phyloP scores from a whole-genome alignment of 2,113 vertebrate genomes.

The Phyllostomus hastatus region DNA sequence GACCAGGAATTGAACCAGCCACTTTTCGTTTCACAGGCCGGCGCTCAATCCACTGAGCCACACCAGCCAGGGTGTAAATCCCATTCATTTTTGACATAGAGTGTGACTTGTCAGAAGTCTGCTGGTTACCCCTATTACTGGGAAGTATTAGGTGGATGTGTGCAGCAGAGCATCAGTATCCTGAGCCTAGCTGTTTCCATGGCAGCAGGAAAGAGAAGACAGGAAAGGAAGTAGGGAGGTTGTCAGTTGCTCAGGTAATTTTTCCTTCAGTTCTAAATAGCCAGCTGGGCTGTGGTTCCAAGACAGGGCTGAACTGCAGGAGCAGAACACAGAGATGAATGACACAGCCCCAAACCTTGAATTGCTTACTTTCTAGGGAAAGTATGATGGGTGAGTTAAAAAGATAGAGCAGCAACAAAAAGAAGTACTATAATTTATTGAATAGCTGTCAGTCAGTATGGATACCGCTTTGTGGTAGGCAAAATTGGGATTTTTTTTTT shows the following conservation, averaged over 20 bases:
- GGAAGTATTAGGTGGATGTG: not conserved
- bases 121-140: not conserved
- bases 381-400: not conserved
- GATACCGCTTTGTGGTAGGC: not conserved
- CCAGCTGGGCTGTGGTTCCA: not conserved
- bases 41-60: too few species aligned
- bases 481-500: not conserved
- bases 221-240: not conserved
- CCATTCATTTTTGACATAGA: not conserved
- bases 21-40: too few species aligned
- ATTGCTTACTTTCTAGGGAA: not conserved
- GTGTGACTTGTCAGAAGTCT: not conserved
- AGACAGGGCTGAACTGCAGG: not conserved
- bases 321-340: not conserved
- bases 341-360: not conserved
- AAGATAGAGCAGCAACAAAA: not conserved
- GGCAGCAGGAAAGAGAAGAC: not conserved
- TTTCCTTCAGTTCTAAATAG: not conserved
- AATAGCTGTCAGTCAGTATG: not conserved
- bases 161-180: too few species aligned
- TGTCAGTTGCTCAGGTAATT: not conserved
- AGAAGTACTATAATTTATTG: not conserved
- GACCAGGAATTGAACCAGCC: too few species aligned
- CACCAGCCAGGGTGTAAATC: not conserved
- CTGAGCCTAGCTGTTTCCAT: not conserved